Conservation (phyloP, 2,113 vertebrate species). For the Anthoscopus minutus region DNA sequence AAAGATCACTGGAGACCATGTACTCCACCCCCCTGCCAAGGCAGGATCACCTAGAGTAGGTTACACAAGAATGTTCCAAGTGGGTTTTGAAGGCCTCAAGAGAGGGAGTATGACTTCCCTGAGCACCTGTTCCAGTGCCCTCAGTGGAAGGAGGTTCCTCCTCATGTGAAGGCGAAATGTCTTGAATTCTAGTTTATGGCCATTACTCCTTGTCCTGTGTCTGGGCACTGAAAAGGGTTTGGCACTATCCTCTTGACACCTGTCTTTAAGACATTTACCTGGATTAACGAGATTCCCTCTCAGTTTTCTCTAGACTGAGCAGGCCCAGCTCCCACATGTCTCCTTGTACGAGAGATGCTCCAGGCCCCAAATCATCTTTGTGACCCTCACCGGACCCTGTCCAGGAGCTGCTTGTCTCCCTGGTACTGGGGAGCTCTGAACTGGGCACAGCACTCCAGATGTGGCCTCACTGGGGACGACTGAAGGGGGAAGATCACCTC, state of each 20-base stretch:
- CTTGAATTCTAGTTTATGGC: not conserved
- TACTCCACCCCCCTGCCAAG: too few relatives aligned
- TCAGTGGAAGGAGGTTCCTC: not conserved
- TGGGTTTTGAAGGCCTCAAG: not conserved
- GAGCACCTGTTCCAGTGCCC: not conserved
- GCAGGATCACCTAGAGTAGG: not conserved
- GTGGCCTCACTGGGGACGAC: accelerated
- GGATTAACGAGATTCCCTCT: not conserved
- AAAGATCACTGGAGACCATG: not conserved
- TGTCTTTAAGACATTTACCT: not conserved
- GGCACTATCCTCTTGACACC: not conserved
- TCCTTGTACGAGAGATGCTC: not conserved
- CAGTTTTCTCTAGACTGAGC: not conserved
- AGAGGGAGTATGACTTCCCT: not conserved
- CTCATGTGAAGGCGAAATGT: not conserved
- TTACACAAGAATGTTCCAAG: not conserved
- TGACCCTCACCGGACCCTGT: not conserved
- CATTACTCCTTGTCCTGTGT: not conserved
- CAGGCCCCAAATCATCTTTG: not conserved
- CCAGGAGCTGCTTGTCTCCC: not conserved
- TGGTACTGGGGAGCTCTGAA: not conserved
- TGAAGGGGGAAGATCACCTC: not conserved
- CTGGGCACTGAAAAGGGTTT: not conserved
- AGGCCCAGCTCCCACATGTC: not conserved
- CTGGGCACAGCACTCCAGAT: not conserved